Conservation (phyloP, 2,797 vertebrate species). For the Oceanodroma leucorhoa region DNA sequence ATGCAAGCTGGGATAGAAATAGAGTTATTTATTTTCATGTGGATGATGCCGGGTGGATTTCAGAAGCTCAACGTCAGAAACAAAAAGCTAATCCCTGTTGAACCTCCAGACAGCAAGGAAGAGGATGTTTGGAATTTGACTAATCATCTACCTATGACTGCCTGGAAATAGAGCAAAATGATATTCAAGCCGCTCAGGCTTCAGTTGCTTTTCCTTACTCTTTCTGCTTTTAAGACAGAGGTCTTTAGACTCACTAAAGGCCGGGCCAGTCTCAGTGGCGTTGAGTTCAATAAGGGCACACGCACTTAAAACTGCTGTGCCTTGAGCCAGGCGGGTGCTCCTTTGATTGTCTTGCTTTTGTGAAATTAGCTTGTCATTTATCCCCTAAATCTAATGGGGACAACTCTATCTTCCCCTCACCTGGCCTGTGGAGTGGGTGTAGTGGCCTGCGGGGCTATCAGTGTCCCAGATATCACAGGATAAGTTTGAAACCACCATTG, state of each 20-base stretch:
- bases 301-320: neutral
- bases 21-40: slow-evolving; percentile 65
- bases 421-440: neutral
- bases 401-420: neutral
- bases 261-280: neutral
- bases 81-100: slow-evolving; percentile 36
- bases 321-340: neutral
- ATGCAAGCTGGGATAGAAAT: slow-evolving; percentile 31
- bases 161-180: slow-evolving; percentile 31
- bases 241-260: neutral
- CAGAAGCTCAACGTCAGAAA: slow-evolving; percentile 39
- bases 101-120: slow-evolving; percentile 71
- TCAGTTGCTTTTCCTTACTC: neutral
- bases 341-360: neutral
- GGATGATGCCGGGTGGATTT: slow-evolving; percentile 46
- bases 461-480: neutral
- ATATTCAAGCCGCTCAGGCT: neutral
- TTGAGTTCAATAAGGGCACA: accelerated
- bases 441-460: accelerated
- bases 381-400: neutral
- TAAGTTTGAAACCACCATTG: neutral
- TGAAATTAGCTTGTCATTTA: neutral
- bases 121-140: slow-evolving; percentile 79
- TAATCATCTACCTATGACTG: slow-evolving; percentile 61
- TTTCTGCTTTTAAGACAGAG: slow-evolving; percentile 2